Evolutionary conservation across 2,797 vertebrate genomes (phyloP).

Genomic region (Typhlichthys subterraneus): DNA sequence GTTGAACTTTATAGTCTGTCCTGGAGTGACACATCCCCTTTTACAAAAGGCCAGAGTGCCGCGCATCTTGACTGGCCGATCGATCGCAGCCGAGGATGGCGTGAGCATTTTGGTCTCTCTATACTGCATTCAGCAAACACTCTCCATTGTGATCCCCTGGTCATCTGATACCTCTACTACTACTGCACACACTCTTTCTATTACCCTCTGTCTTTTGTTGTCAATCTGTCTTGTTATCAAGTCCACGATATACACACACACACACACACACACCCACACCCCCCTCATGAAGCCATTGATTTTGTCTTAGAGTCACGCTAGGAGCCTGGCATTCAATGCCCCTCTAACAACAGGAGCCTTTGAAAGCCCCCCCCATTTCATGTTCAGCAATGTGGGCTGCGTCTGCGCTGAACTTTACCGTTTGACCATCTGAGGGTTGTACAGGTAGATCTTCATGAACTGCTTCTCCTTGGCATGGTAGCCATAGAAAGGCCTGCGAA

Average conservation of each 20-base stretch:
- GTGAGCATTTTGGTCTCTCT: background rate
- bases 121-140: too few relatives aligned
- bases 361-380: conserved; percentile 15
- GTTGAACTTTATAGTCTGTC: conserved; percentile 17
- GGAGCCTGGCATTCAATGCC: conserved; percentile 15
- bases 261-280: conserved; percentile 5
- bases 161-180: too few relatives aligned
- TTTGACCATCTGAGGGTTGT: conserved; percentile 97
- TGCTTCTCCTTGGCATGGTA: conserved; percentile 93
- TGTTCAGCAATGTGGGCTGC: conserved; percentile 21
- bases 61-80: conserved; percentile 4
- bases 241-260: background rate
- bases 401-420: conserved; percentile 76
- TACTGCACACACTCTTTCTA: background rate
- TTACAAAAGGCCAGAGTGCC: conserved; percentile 24
- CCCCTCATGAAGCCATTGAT: conserved; percentile 37
- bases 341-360: conserved; percentile 12
- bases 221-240: background rate
- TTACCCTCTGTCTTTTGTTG: background rate
- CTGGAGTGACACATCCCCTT: conserved; percentile 23
- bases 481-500: conserved; percentile 93
- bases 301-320: conserved; percentile 38
- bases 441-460: conserved; percentile 98
- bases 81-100: conserved; percentile 6
- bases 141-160: too few relatives aligned